phyloP scores from a whole-genome alignment of 2,113 vertebrate genomes.

The Chaetodon trifascialis region DNA sequence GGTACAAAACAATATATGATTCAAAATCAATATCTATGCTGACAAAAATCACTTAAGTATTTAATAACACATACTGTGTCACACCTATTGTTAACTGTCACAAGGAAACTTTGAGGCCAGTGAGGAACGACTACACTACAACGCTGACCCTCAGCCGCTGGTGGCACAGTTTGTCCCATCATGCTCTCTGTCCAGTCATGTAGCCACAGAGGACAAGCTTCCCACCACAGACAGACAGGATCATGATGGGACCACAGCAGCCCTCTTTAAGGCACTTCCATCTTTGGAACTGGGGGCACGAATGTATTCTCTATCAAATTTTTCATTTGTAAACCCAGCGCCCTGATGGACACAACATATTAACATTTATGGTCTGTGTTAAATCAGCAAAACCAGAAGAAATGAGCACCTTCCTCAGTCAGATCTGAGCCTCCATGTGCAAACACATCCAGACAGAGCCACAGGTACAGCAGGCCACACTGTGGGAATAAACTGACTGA shows the following conservation, averaged over 20 bases:
- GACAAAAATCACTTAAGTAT: not conserved
- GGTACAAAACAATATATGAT: not conserved
- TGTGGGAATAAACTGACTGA: not conserved
- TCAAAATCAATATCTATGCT: not conserved
- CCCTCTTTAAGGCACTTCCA: conserved; percentile 41
- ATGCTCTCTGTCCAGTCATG: conserved; percentile 36
- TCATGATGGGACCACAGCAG: conserved; percentile 51
- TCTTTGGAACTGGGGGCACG: not conserved
- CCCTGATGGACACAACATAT: conserved; percentile 1
- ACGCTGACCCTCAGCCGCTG: not conserved
- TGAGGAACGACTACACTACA: not conserved
- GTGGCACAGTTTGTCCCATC: conserved; percentile 16
- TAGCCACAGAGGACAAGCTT: conserved; percentile 46
- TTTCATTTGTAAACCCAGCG: conserved; percentile 3
- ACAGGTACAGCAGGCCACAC: not conserved
- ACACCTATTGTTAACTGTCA: not conserved
- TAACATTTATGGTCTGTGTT: conserved; percentile 8
- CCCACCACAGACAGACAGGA: conserved; percentile 56
- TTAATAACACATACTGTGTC: not conserved
- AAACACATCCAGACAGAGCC: conserved; percentile 14
- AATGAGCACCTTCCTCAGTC: not conserved
- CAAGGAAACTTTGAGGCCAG: not conserved
- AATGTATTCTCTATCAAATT: conserved; percentile 10
- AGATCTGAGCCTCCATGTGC: not conserved
- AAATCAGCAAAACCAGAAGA: not conserved